Conservation (phyloP, 2,113 vertebrate genomes). For the Bostrychus sinensis region DNA sequence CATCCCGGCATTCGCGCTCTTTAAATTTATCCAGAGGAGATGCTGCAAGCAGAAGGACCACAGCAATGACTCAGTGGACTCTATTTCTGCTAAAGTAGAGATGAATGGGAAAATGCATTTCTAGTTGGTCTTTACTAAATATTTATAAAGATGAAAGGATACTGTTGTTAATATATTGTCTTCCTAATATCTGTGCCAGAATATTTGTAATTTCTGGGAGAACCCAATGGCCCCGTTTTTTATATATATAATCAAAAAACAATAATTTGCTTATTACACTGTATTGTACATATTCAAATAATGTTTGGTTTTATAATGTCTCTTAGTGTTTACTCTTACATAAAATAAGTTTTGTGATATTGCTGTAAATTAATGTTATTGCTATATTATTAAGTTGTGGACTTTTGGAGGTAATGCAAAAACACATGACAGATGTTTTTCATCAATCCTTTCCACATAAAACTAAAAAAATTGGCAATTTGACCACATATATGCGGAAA, state of each 20-base stretch:
- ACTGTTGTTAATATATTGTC: constrained; percentile 6
- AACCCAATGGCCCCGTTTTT: neutral
- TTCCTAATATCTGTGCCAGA: neutral
- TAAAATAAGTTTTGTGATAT: neutral
- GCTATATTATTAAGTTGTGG: neutral
- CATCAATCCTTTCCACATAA: no score
- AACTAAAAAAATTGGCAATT: no score
- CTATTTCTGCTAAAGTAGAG: constrained; percentile 67
- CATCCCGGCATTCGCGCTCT: constrained; percentile 82
- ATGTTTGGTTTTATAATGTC: neutral
- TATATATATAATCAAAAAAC: no score
- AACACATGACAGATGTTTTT: no score
- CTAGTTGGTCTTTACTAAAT: constrained; percentile 9
- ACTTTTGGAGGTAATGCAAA: no score
- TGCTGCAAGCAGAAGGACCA: constrained; percentile 55
- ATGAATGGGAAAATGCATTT: constrained; percentile 46
- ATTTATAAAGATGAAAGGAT: constrained; percentile 3
- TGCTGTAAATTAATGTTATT: neutral
- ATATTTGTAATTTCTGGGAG: neutral
- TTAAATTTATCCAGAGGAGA: constrained; percentile 77
- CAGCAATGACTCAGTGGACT: constrained; percentile 13
- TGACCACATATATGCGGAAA: neutral
- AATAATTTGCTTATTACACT: neutral
- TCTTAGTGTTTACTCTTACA: neutral
- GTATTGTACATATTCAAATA: constrained; percentile 6